phyloP scores from a whole-genome alignment of 1,140 invertebrate genomes.

The Lepidurus couesii region DNA sequence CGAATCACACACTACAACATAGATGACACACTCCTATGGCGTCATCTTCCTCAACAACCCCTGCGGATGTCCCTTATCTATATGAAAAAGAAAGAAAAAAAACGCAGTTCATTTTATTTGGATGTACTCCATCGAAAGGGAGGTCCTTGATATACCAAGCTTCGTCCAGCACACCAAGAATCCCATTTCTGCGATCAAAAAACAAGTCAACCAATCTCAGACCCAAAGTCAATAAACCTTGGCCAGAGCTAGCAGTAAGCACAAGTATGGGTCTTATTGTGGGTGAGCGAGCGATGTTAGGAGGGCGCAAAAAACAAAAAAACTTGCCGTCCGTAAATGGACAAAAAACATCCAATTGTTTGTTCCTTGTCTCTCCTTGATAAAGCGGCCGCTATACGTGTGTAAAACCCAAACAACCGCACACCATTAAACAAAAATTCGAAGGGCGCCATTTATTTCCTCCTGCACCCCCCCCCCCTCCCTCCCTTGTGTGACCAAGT shows the following conservation, averaged over 20 bases:
- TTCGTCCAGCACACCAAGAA: background rate
- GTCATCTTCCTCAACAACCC: background rate
- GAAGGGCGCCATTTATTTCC: no score
- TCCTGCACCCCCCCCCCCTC: no score
- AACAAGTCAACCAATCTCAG: slow-evolving; percentile 19
- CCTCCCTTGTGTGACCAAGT: no score
- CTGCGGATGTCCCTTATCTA: background rate
- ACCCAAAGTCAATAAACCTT: slow-evolving; percentile 15
- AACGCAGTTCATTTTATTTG: no score
- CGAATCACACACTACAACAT: background rate
- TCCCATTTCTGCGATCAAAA: background rate
- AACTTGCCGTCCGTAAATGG: background rate
- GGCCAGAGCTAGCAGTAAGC: background rate
- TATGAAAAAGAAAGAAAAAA: no score
- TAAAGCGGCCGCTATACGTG: slow-evolving; percentile 6
- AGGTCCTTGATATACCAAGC: slow-evolving; percentile 11
- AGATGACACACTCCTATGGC: background rate
- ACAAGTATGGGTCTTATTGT: background rate
- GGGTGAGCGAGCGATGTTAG: background rate
- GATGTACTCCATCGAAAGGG: no score
- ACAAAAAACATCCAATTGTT: background rate
- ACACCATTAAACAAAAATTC: background rate
- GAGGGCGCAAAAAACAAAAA: no score
- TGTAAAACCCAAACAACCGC: background rate
- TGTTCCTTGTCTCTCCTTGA: slow-evolving; percentile 2